A percentile compares a stretch with the other conserved stretches of the same genome.
These are phyloP conservation scores for Schizothorax lantsangensis DNA, from an alignment of 2,797 vertebrate genomes.

Conservation along the genomic window DNA sequence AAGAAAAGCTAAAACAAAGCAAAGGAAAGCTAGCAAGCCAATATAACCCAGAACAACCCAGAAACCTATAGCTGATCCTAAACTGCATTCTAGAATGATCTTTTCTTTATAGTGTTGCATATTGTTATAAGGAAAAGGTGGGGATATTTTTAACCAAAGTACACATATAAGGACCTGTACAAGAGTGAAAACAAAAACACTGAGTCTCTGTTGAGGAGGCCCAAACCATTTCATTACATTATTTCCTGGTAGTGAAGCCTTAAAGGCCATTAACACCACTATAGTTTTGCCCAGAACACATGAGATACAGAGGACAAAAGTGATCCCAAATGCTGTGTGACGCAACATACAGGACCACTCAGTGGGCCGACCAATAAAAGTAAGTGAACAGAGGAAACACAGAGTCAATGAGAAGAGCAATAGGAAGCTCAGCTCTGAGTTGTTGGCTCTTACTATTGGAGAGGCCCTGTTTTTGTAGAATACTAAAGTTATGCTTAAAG, in stretches of 20 bases:
- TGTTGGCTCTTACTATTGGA: conserved; percentile 68
- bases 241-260: conserved; percentile 69
- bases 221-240: conserved; percentile 76
- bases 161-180: conserved; percentile 62
- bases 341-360: conserved; percentile 73
- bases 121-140: conserved; percentile 60
- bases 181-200: conserved; percentile 69
- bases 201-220: conserved; percentile 71
- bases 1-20: conserved; percentile 53
- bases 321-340: conserved; percentile 65
- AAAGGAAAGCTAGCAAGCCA: conserved; percentile 60
- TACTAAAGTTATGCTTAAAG: conserved; percentile 35
- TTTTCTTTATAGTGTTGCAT: conserved; percentile 57
- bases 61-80: conserved; percentile 58
- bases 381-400: conserved; percentile 75
- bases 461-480: conserved; percentile 51
- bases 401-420: conserved; percentile 71
- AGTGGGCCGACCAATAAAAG: conserved; percentile 72
- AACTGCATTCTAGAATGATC: conserved; percentile 62
- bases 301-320: conserved; percentile 34
- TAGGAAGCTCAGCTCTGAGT: conserved; percentile 51
- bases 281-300: conserved; percentile 59
- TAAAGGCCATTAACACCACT: conserved; percentile 75
- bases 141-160: conserved; percentile 57
- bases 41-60: conserved; percentile 67